Conservation (phyloP, 2,888 invertebrate species). For the Sympetrum striolatum region DNA sequence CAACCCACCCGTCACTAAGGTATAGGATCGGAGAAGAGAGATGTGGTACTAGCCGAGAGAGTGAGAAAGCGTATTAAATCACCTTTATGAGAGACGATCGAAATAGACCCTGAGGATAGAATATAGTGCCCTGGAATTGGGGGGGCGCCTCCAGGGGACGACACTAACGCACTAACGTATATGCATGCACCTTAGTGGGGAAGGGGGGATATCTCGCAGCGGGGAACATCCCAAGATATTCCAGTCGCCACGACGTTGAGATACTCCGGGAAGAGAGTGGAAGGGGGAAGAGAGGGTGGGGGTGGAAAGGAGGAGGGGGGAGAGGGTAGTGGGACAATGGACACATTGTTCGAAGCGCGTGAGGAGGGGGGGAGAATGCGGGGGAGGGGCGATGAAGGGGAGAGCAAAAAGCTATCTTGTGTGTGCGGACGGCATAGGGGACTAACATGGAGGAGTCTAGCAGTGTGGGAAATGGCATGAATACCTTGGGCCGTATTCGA, state of each 20-base stretch:
- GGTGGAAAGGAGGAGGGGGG: not conserved
- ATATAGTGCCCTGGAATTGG: not conserved
- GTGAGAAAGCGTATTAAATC: not conserved
- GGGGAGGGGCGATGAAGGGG: not conserved
- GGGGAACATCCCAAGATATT: slow-evolving; percentile 25
- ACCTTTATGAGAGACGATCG: not conserved
- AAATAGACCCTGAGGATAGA: not conserved
- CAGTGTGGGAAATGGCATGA: slow-evolving; percentile 32
- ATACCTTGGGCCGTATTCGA: not conserved
- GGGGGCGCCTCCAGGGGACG: not conserved
- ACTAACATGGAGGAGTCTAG: not conserved
- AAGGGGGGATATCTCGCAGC: slow-evolving; percentile 13
- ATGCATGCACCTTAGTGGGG: not conserved
- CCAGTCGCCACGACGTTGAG: not conserved
- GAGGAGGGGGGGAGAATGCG: not conserved
- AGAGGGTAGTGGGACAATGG: slow-evolving; percentile 21
- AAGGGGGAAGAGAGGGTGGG: not conserved
- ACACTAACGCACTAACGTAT: not conserved
- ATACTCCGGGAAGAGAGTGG: not conserved
- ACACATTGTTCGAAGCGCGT: slow-evolving; percentile 40
- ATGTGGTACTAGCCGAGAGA: not conserved
- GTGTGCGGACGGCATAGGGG: slow-evolving; percentile 32
- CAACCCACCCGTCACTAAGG: too few species aligned
- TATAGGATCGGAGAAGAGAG: not conserved
- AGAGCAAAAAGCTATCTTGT: not conserved